Evolutionary conservation across 2,797 vertebrate species (phyloP).

Genomic region (Hyperoplus immaculatus): DNA sequence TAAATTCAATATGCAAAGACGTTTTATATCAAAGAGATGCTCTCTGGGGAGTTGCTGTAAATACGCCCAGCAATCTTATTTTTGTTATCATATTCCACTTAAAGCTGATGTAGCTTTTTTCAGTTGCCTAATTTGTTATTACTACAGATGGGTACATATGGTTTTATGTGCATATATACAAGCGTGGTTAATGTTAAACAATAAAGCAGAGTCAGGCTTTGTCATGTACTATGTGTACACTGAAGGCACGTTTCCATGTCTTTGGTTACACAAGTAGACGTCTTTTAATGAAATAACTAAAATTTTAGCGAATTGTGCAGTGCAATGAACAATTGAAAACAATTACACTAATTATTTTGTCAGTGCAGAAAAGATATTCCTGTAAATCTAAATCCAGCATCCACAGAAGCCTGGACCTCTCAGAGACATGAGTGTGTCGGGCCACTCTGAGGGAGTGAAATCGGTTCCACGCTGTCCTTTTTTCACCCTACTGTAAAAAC

Average conservation of each 20-base stretch:
- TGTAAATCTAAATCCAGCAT: slow-evolving; percentile 18
- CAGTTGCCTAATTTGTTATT: neutral
- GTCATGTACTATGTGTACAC: neutral
- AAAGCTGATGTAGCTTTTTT: neutral
- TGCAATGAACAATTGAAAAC: neutral
- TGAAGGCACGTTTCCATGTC: neutral
- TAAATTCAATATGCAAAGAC: neutral
- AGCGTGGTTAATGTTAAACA: neutral
- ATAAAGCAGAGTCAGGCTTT: too few species aligned
- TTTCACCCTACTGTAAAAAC: slow-evolving; percentile 11
- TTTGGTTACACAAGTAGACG: neutral
- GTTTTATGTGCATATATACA: neutral
- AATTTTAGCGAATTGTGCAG: neutral
- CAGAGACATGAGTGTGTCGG: slow-evolving; percentile 28
- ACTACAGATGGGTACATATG: neutral
- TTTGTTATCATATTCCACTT: neutral
- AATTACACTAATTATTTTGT: neutral
- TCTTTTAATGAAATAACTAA: neutral
- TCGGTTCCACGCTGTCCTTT: neutral
- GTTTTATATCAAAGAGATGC: neutral
- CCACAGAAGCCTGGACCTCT: slow-evolving; percentile 21
- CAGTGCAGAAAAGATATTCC: neutral
- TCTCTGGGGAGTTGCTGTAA: neutral
- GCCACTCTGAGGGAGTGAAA: neutral
- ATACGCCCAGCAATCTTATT: neutral